phyloP scores from a whole-genome alignment of 2,113 vertebrate genomes.

The Pygoscelis antarcticus region DNA sequence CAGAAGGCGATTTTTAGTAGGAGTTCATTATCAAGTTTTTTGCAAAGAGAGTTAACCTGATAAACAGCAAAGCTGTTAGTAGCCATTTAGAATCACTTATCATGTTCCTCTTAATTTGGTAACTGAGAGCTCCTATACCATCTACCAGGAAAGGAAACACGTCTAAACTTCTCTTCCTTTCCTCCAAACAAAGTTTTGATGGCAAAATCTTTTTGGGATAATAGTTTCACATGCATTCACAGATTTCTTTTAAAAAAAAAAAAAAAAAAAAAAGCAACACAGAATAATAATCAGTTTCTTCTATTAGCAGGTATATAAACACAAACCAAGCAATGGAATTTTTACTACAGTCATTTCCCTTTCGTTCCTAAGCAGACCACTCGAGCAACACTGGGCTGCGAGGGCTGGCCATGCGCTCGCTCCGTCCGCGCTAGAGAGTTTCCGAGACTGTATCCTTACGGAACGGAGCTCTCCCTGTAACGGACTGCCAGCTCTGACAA shows the following conservation, averaged over 20 bases:
- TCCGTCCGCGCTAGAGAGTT: fast-evolving
- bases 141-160: background rate
- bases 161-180: background rate
- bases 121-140: background rate
- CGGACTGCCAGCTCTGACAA: background rate
- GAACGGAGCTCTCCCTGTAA: background rate
- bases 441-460: background rate
- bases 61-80: background rate
- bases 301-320: background rate
- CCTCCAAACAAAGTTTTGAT: background rate
- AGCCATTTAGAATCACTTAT: background rate
- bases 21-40: background rate
- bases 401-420: fast-evolving
- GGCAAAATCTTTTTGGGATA: background rate
- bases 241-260: background rate
- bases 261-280: background rate
- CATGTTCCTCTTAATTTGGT: background rate
- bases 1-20: background rate
- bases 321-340: background rate
- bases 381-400: background rate
- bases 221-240: background rate
- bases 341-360: background rate
- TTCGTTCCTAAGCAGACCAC: background rate
- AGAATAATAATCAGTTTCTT: background rate
- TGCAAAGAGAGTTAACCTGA: background rate